phyloP scores from a whole-genome alignment of 2,113 vertebrate species.

The Sapajus apella region DNA sequence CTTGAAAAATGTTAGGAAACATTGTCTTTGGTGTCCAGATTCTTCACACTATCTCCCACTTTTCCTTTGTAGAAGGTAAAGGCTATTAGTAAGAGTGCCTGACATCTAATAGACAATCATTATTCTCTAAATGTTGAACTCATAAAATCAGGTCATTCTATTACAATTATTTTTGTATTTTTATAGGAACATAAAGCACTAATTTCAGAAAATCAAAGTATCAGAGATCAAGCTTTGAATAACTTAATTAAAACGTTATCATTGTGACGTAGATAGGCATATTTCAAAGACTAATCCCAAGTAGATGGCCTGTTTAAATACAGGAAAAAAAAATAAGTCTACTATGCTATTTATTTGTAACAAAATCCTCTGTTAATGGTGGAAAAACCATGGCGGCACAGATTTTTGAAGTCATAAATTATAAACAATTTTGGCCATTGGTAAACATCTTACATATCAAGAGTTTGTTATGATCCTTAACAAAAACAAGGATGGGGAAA shows the following conservation, averaged over 20 bases:
- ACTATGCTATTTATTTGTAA: background rate
- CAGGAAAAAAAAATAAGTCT: background rate
- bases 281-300: background rate
- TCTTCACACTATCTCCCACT: background rate
- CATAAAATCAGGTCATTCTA: background rate
- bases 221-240: background rate
- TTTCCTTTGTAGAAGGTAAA: background rate
- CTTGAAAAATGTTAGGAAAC: background rate
- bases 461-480: background rate
- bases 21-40: background rate
- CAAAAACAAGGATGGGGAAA: background rate
- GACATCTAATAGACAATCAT: background rate
- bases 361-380: background rate
- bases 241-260: background rate
- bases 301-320: background rate
- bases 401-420: background rate
- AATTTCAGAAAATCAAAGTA: background rate
- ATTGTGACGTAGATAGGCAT: background rate
- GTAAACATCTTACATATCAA: background rate
- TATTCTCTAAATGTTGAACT: background rate
- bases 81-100: background rate
- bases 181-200: background rate
- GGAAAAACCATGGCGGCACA: background rate
- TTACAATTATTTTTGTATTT: background rate
- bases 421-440: background rate